phyloP scores from a whole-genome alignment of 1,140 invertebrate genomes.

The Bathynomus jamesi region DNA sequence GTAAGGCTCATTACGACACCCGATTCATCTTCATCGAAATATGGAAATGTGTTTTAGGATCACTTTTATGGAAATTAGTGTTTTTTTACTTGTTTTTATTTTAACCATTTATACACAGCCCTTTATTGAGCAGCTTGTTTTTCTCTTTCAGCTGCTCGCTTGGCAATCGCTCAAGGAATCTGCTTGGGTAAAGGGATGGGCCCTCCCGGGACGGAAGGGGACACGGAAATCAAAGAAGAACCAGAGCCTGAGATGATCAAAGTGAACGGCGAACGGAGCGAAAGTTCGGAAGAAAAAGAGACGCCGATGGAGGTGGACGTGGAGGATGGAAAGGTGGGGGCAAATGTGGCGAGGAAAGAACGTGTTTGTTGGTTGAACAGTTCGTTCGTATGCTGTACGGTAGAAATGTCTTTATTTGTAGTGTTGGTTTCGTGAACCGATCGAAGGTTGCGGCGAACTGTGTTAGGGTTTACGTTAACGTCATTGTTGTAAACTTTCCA shows the following conservation, averaged over 20 bases:
- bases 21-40: no score
- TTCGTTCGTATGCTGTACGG: no score
- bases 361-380: neutral
- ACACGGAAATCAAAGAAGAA: slow-evolving; percentile 37
- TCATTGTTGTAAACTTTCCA: no score
- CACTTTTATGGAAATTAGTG: no score
- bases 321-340: slow-evolving; percentile 22
- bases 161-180: slow-evolving; percentile 58
- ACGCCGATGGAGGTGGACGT: slow-evolving; percentile 33
- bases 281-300: slow-evolving; percentile 15
- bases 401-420: no score
- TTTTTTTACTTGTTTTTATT: no score
- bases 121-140: no score
- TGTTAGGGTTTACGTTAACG: no score
- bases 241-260: slow-evolving; percentile 34
- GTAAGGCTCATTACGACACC: no score
- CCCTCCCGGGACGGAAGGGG: slow-evolving; percentile 3
- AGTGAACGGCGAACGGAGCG: slow-evolving; percentile 35
- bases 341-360: no score
- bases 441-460: neutral
- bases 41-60: no score
- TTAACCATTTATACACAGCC: no score
- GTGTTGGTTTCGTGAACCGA: neutral
- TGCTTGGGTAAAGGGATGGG: slow-evolving; percentile 9
- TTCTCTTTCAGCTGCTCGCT: slow-evolving; percentile 53